Evolutionary conservation across 64 coral and sea anemone genomes (phyloP).

Genomic region (Montipora efflorescens): DNA sequence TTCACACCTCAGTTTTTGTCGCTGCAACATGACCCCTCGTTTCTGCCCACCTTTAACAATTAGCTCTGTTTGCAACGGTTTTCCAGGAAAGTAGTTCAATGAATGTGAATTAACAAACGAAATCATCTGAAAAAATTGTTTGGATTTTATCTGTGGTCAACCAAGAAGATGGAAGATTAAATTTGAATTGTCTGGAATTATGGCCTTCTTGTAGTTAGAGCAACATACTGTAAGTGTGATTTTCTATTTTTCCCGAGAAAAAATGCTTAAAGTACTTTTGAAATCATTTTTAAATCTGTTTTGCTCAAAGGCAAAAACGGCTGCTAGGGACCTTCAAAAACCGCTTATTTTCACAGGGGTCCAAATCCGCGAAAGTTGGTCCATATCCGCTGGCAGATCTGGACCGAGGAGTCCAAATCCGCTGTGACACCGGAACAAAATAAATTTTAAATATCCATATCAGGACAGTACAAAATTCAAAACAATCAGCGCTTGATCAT

Average conservation of each 20-base stretch:
- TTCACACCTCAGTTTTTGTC: no score
- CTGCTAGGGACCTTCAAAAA: no score
- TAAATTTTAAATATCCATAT: no score
- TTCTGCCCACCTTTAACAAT: no score
- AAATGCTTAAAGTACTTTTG: not conserved
- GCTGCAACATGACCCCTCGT: no score
- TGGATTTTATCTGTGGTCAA: not conserved
- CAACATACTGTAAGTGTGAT: not conserved
- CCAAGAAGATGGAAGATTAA: not conserved
- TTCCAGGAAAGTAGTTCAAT: not conserved
- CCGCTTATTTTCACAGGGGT: no score
- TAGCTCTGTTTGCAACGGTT: not conserved
- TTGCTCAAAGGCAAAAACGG: not conserved
- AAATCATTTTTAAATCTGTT: not conserved
- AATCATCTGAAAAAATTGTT: not conserved
- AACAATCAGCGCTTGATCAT: no score
- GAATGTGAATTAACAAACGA: not conserved
- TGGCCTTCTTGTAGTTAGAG: slow-evolving; percentile 9
- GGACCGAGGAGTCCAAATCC: no score
- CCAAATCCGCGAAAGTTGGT: no score
- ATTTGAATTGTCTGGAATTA: slow-evolving; percentile 9
- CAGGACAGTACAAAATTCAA: no score
- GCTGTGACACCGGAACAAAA: no score
- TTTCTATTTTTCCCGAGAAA: not conserved
- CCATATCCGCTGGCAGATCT: no score